A percentile compares a stretch with the other conserved stretches of the same genome.
Conservation (phyloP, 2,888 invertebrate genomes). For the Euplexia lucipara region DNA sequence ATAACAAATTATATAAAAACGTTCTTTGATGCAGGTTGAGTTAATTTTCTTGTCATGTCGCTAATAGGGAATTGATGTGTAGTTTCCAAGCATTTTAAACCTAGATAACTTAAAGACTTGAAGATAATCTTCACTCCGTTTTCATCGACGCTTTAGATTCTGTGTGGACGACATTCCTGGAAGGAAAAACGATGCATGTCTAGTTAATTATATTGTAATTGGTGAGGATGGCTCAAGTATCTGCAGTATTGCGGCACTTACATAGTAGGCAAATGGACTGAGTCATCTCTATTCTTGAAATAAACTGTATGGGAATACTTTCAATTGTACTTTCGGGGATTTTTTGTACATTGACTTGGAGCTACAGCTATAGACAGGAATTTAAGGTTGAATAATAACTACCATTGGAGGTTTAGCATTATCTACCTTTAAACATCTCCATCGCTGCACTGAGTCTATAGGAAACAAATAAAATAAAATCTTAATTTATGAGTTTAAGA, state of each 20-base stretch:
- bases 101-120: slow-evolving; percentile 58
- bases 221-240: slow-evolving; percentile 52
- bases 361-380: not conserved
- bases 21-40: slow-evolving; percentile 52
- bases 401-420: no score
- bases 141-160: slow-evolving; percentile 66
- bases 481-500: slow-evolving; percentile 23
- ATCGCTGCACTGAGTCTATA: no score
- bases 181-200: slow-evolving; percentile 46
- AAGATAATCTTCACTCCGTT: slow-evolving; percentile 67
- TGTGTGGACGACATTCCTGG: slow-evolving; percentile 59
- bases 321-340: not conserved
- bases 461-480: slow-evolving; percentile 3
- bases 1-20: slow-evolving; percentile 66
- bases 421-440: no score
- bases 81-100: slow-evolving; percentile 68
- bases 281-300: slow-evolving; percentile 5
- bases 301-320: not conserved
- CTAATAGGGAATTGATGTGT: slow-evolving; percentile 72
- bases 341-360: not conserved
- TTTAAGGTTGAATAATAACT: not conserved
- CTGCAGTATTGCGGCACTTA: slow-evolving; percentile 33
- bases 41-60: slow-evolving; percentile 71
- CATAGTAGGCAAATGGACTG: slow-evolving; percentile 46
- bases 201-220: slow-evolving; percentile 64